Evolutionary conservation across 2,888 invertebrate genomes (phyloP), one percentile per base, ranked within the genome.

Genomic region (Cataglyphis rosenhaueri): DNA sequence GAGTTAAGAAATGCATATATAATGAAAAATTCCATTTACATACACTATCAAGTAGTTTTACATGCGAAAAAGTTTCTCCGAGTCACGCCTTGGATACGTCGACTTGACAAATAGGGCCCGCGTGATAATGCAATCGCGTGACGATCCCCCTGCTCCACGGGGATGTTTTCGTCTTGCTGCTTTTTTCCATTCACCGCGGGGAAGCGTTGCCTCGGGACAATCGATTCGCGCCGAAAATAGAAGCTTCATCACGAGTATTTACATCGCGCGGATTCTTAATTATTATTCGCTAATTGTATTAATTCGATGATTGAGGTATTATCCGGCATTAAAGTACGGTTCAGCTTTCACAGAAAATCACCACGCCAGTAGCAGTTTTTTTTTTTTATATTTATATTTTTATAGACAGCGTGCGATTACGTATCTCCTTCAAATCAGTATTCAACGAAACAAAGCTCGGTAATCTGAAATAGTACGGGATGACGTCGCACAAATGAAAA

Each of bases 21-120:
- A 73, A 79, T 79, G 25, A 59, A 71, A 78, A 79, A 79, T 79
- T 73, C 48, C 78, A 71, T 79, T 79, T 79, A 48, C 78, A 79
- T 73, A 79, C 78, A 18, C 78, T 9, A 21, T 35, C 68, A 41
- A 73, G 78, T 35, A 48, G 73, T 81, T 52, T 48, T 66, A 25
- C 52, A 61, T 32, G 62, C 66, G 68, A 81, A 81, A 82, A 89
- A 84, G 84, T 89, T 88, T 81, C 75, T 44, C 70, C 81, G 82
- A 88, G 88, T 88, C 92, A 78, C 87, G 81, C 91, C 90, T 92
- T 89, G 83, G 84, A 90, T 90, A 91, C 87, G 91, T 89, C 91
- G 90, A 83, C 84, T 84, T 87, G 89, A 92, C 88, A 90, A 92
- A 90, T 91, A 83, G 73, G 86, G 32, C 59, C 70, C 88, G 84